Base-by-base conservation (phyloP, 1,140 invertebrate genomes). In the Contarinia nasturtii region DNA sequence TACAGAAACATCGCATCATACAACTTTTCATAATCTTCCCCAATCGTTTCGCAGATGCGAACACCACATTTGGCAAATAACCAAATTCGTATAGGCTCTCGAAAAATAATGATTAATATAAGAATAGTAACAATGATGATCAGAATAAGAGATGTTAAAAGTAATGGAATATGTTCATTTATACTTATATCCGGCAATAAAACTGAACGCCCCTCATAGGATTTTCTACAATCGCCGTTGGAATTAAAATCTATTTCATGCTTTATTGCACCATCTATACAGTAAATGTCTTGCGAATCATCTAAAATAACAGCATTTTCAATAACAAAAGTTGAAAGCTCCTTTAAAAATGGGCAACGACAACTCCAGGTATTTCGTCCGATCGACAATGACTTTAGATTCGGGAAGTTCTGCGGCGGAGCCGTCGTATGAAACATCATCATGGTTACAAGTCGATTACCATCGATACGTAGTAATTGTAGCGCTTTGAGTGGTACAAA, bases 1-100 rank as follows among this genome's bases (percentile, higher is more conserved):
- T 95, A 93, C 50, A 87, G 81, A 3, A 95, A 79, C 63, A 91
- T 93, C 34, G 85, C 88, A 59, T 95, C 92, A 64, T 89, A 94
- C 11, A 88, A 67, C 54, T 89, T 89, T 56, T 88, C 83, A 44
- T 77, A 74, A 51, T 86, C 82, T 57, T 82, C 80, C 55, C 73
- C 76, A 48, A 60, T 53, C 1, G 61, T 58, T 48, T 63, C 61
- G 27, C 61, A 85, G 40, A 91, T 72, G 46, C 86, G 71, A n/a
- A 89, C 70, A 1, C 86, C 86, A 63, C 90, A 91, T 52, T 79
- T 79, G 33, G 86, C 84, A 60, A 88, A 89, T 49, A 89, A 71
- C 85, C 86, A 91, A 47, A 91, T 76, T 50, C 85, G 76, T 46
- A 92, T 77, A 46, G 86, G 77, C 61, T 89, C 83, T 45, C 85